Evolutionary conservation across 2,888 invertebrate species (phyloP), one percentile per base, ranked within the genome.

Genomic region (Chrysolina americana): DNA sequence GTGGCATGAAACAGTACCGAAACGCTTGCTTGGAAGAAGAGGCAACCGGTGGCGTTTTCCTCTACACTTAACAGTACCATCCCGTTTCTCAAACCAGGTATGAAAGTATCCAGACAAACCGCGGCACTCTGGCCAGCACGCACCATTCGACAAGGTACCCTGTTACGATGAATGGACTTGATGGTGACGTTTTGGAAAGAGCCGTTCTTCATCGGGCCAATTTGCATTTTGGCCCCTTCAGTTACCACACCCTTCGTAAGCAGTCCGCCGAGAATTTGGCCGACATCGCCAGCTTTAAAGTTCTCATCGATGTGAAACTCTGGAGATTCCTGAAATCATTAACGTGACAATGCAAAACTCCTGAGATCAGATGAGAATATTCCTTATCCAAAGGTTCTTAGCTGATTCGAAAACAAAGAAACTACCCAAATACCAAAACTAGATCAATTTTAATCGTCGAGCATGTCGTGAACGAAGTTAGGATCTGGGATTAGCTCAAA

Each of bases 291-390:
- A 17, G 96, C 95, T 84, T 94, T 92, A 87, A 97, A 96, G 13
- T 95, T 96, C 89, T 98, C 98, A 86, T 99, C 98, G 59, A 99
- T 95, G 90, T 98, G 96, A 87, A 98, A 98, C 85, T 95, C 94
- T 78, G 94, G 92, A 0, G 92, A 89, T 81, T 95, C 94, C 92
- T 93, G 84, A 72, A 84, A 86, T 66, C 75, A 76, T 78, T 36
- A 74, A 66, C 9, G 69, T 13, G n/a, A 47, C 50, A 68, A 53
- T 10, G 5, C 53, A 36, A 36, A 36, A 8, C 8, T 3, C 36
- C 28, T 8, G 36, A 36, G 0, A 8, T 36, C 36, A 8, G 8
- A 8, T 3, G 8, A 36, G 5, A 28, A 28, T 28, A 28, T 28
- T 28, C 28, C 28, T 3, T 36, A 36, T 6, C 8, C 36, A 36